Evolutionary conservation across 2,113 vertebrate species (phyloP), one percentile per base, ranked within the genome.

Genomic region (Eretmochelys imbricata): DNA sequence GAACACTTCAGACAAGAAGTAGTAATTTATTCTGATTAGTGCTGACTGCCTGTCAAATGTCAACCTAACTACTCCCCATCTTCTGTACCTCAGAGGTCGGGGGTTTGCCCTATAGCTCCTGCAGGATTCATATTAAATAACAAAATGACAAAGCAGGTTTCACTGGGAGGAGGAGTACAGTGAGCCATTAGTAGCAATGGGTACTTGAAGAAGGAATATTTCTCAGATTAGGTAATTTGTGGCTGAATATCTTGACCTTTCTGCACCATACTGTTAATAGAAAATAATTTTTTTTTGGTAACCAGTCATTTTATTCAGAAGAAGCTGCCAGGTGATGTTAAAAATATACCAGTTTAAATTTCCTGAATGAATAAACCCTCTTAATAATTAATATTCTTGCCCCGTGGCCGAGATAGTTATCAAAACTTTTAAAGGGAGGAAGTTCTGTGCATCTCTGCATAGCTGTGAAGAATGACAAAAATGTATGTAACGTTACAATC

Each of bases 1-100:
- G 97, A 92, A 14, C 3, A 14, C 90, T 96, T 95, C 69, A 79
- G 88, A 90, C 80, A 91, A 90, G 84, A 78, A 72, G 84, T 35
- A 53, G 85, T 94, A 89, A 97, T 97, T 98, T 97, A 97, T 98
- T 98, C 97, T 97, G 93, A 62, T 92, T 94, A 96, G 80, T 17
- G 13, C 85, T 93, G 95, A 95, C 92, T 96, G 90, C 92, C 96
- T 96, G 97, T 97, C 98, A 96, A 95, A 89, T 89, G 93, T 84
- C 94, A 90, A 82, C 89, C 17, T 14, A 95, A 94, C 55, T 85
- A 17, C 95, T 96, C 91, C 94, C 97, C 4, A 46, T 85, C 93
- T 93, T 78, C 87, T 89, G 54, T 91, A 93, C 87, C 91, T 49
- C 2, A 89, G 89, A 93, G 88, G 93, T 97, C 92, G 86, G 80